A percentile compares a stretch with the other conserved stretches of the same genome.
These are phyloP conservation scores for Haemorhous mexicanus DNA, from an alignment of 2,113 vertebrate genomes.

Conservation along the genomic window DNA sequence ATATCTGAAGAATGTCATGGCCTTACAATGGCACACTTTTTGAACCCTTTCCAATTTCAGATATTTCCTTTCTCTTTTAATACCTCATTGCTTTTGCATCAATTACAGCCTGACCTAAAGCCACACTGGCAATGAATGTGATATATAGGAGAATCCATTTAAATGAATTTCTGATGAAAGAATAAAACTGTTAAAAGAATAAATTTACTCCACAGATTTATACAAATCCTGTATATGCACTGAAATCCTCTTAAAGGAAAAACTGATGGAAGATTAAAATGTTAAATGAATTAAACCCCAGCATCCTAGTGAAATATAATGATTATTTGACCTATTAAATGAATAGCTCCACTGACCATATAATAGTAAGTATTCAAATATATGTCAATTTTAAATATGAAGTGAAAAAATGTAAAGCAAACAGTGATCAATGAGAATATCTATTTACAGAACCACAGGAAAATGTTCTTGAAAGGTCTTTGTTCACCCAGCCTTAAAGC, in stretches of 20 bases:
- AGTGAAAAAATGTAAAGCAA: conserved; percentile 58
- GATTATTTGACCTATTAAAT: conserved; percentile 77
- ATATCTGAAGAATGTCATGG: conserved; percentile 27
- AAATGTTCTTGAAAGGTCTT: conserved; percentile 36
- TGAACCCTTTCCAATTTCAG: conserved; percentile 73
- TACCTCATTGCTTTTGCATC: conserved; percentile 79
- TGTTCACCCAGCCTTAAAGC: neutral
- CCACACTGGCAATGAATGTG: conserved; percentile 68
- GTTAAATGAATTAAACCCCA: conserved; percentile 76
- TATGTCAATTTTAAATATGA: conserved; percentile 67
- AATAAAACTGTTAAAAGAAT: conserved; percentile 80
- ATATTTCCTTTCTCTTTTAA: conserved; percentile 75
- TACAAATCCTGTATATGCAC: conserved; percentile 74
- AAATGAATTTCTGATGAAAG: conserved; percentile 83
- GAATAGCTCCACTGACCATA: conserved; percentile 55
- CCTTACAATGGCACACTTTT: conserved; percentile 59
- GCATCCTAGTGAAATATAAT: conserved; percentile 71
- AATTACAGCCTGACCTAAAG: conserved; percentile 77
- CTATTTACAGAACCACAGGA: conserved; percentile 23
- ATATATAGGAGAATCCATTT: conserved; percentile 76
- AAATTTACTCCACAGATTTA: conserved; percentile 79
- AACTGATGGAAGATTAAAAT: conserved; percentile 79
- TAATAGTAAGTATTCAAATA: conserved; percentile 55
- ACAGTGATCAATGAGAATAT: conserved; percentile 51
- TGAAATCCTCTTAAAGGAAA: conserved; percentile 78